Conservation (phyloP, 2,113 vertebrate genomes). For the Pachyramphus minor region DNA sequence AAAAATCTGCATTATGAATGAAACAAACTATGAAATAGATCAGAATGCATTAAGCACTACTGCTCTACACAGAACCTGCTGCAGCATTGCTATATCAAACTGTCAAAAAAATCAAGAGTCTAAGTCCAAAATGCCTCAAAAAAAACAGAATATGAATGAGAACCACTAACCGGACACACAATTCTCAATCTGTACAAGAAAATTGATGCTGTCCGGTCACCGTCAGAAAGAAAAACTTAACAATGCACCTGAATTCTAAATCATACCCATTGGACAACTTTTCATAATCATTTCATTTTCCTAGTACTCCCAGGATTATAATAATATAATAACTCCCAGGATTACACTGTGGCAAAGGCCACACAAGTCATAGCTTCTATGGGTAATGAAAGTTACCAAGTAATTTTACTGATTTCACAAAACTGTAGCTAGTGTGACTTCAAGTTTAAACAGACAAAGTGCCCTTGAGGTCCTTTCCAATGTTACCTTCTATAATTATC, state of each 20-base stretch:
- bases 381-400: neutral
- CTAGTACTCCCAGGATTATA: neutral
- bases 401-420: neutral
- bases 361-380: neutral
- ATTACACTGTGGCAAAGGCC: neutral
- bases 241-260: neutral
- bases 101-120: neutral
- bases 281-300: neutral
- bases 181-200: neutral
- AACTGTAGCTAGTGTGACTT: neutral
- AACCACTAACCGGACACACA: neutral
- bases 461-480: neutral
- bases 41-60: neutral
- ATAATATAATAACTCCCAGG: too few relatives aligned
- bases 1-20: neutral
- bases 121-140: neutral
- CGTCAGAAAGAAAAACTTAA: neutral
- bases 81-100: neutral
- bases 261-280: neutral
- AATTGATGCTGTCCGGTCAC: neutral
- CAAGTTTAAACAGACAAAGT: neutral
- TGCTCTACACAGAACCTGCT: neutral
- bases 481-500: neutral
- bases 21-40: slow-evolving; percentile 10
- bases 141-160: neutral